Percentiles rank a stretch among this genome's conserved stretches.
These are phyloP conservation scores for Neosilurus hyrtlii DNA, from an alignment of 2,797 vertebrate species.

Conservation along the genomic window DNA sequence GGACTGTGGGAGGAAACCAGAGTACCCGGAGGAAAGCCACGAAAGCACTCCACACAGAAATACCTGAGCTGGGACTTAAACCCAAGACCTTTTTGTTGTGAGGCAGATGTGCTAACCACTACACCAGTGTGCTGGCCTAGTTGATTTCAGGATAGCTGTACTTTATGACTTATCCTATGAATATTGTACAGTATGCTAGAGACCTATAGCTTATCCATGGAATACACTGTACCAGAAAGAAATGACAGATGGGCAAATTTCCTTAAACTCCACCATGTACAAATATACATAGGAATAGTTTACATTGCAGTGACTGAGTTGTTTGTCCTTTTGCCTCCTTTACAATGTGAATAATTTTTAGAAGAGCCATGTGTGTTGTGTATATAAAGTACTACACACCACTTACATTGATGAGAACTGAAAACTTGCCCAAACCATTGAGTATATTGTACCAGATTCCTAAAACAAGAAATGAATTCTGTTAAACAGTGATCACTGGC, in stretches of 20 bases:
- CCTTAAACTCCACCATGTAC: neutral
- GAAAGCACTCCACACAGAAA: too few species aligned
- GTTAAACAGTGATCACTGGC: neutral
- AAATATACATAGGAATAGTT: neutral
- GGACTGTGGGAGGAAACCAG: too few species aligned
- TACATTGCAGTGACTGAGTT: neutral
- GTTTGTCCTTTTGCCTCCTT: neutral
- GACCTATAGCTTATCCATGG: neutral
- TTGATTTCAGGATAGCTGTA: neutral
- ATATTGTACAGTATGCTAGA: slow-evolving; percentile 5
- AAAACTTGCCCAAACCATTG: slow-evolving; percentile 92
- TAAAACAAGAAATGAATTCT: slow-evolving; percentile 56
- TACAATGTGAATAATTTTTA: neutral
- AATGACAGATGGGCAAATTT: neutral
- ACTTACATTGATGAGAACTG: slow-evolving; percentile 98
- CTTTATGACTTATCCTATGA: neutral
- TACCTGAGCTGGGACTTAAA: too few species aligned
- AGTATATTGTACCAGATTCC: slow-evolving; percentile 98
- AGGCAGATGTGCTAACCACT: too few species aligned
- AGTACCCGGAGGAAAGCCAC: too few species aligned
- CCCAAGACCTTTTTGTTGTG: too few species aligned
- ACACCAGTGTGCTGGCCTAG: too few species aligned
- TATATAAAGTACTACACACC: slow-evolving; percentile 3
- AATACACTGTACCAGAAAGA: slow-evolving; percentile 7
- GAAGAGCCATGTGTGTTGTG: neutral